These are phyloP conservation scores for Oscheius myriophilus DNA, from an alignment of 2,888 invertebrate genomes.

Conservation along the genomic window DNA sequence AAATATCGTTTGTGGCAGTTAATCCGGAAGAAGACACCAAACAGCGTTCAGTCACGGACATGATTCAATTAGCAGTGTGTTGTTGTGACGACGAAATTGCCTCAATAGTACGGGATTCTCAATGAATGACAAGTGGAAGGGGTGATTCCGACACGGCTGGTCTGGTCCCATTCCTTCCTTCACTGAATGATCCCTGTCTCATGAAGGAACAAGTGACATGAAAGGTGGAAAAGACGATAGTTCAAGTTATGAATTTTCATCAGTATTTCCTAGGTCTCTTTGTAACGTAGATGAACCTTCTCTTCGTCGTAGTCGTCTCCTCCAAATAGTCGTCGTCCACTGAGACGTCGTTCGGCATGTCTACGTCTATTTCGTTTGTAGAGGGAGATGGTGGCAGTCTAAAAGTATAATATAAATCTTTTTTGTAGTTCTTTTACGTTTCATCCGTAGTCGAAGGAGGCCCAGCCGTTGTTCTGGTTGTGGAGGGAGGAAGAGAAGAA, in stretches of 20 bases:
- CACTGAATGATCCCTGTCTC: too few relatives aligned
- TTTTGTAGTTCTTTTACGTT: neutral
- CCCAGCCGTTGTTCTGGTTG: slow-evolving; percentile 2
- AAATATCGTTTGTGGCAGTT: too few relatives aligned
- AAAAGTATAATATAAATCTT: neutral
- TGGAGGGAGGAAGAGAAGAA: neutral
- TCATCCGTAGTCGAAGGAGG: slow-evolving; percentile 1
- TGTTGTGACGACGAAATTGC: too few relatives aligned
- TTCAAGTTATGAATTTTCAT: neutral
- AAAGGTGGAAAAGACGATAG: neutral
- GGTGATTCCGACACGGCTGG: too few relatives aligned
- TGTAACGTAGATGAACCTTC: slow-evolving; percentile 56
- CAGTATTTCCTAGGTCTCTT: slow-evolving; percentile 44
- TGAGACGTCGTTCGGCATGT: slow-evolving; percentile 14
- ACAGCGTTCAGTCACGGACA: too few relatives aligned
- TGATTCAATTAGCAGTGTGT: too few relatives aligned
- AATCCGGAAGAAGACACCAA: too few relatives aligned
- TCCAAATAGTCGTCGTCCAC: slow-evolving; percentile 9
- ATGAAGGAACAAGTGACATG: too few relatives aligned
- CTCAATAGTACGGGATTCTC: too few relatives aligned
- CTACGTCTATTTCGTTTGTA: slow-evolving; percentile 6
- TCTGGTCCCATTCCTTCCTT: too few relatives aligned
- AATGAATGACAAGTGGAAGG: too few relatives aligned
- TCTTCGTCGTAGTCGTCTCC: slow-evolving; percentile 30
- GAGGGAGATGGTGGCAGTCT: neutral